These are phyloP conservation scores for Platycnemis pennipes DNA, from an alignment of 2,888 invertebrate genomes.

Conservation along the genomic window DNA sequence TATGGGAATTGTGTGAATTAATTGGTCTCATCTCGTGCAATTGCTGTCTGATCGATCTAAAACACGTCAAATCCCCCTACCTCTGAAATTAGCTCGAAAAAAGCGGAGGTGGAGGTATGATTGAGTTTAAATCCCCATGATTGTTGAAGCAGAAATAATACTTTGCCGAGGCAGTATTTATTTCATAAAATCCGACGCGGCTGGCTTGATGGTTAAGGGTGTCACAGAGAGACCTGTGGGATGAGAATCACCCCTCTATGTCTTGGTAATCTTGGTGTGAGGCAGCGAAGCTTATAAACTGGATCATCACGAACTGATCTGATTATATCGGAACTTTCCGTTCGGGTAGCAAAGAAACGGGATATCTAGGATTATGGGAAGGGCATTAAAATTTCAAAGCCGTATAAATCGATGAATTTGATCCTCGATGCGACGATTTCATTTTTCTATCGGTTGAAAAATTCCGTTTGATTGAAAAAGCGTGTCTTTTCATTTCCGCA, in stretches of 20 bases:
- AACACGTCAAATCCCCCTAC: not conserved
- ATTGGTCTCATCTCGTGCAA: not conserved
- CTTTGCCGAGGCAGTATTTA: not conserved
- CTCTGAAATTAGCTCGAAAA: not conserved
- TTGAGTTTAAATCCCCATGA: not conserved
- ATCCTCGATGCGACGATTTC: not conserved
- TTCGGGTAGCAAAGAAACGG: not conserved
- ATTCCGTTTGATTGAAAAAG: slow-evolving; percentile 47
- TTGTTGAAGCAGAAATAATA: not conserved
- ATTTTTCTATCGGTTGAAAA: not conserved
- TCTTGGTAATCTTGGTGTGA: slow-evolving; percentile 42
- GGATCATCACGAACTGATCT: slow-evolving; percentile 50
- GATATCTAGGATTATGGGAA: not conserved
- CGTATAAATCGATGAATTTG: slow-evolving; percentile 48
- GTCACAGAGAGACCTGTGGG: not conserved
- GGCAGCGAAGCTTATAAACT: slow-evolving; percentile 48
- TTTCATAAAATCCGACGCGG: not conserved
- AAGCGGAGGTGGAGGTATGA: not conserved
- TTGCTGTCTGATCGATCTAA: not conserved
- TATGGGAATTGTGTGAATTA: not conserved
- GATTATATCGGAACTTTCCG: slow-evolving; percentile 24
- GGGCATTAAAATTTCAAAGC: not conserved
- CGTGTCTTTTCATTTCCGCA: slow-evolving; percentile 39
- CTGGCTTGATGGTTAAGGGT: not conserved
- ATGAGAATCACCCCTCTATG: slow-evolving; percentile 3